Evolutionary conservation across 2,888 invertebrate species (phyloP).

Genomic region (Acanthoscelides obtectus): DNA sequence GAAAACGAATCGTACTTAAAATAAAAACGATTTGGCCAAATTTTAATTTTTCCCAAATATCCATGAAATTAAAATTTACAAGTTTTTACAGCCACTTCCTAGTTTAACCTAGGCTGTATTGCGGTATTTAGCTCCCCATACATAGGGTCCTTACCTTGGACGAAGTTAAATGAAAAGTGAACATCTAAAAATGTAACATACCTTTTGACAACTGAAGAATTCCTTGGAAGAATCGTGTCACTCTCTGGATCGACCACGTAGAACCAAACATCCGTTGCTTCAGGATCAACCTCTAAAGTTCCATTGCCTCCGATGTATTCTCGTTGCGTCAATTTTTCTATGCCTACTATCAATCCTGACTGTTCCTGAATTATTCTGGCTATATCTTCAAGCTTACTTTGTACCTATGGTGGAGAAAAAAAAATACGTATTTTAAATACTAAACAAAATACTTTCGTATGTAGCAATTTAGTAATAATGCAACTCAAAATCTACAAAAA

Average conservation of each 20-base stretch:
- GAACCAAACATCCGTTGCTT: conserved; percentile 83
- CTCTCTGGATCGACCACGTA: conserved; percentile 77
- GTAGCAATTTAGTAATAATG: too few relatives aligned
- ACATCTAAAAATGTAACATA: conserved; percentile 46
- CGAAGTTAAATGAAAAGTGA: too few relatives aligned
- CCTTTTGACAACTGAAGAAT: conserved; percentile 66
- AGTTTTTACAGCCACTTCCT: too few relatives aligned
- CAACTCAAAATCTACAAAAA: too few relatives aligned
- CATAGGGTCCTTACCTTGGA: too few relatives aligned
- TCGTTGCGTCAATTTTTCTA: conserved; percentile 78
- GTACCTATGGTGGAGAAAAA: conserved; percentile 45
- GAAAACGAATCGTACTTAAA: too few relatives aligned
- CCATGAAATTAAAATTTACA: too few relatives aligned
- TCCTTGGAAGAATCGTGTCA: conserved; percentile 68
- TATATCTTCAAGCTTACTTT: conserved; percentile 52
- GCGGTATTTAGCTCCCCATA: too few relatives aligned
- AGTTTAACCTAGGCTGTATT: too few relatives aligned
- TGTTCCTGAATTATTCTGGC: conserved; percentile 64
- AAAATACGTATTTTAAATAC: background rate
- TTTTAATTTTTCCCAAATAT: too few relatives aligned
- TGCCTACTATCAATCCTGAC: conserved; percentile 70
- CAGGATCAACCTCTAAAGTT: conserved; percentile 64
- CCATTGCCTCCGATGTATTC: conserved; percentile 71
- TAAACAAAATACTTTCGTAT: too few relatives aligned
- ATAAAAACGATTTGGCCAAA: too few relatives aligned